phyloP scores from a whole-genome alignment of 1,140 invertebrate species.

The Oryctes rhinoceros region DNA sequence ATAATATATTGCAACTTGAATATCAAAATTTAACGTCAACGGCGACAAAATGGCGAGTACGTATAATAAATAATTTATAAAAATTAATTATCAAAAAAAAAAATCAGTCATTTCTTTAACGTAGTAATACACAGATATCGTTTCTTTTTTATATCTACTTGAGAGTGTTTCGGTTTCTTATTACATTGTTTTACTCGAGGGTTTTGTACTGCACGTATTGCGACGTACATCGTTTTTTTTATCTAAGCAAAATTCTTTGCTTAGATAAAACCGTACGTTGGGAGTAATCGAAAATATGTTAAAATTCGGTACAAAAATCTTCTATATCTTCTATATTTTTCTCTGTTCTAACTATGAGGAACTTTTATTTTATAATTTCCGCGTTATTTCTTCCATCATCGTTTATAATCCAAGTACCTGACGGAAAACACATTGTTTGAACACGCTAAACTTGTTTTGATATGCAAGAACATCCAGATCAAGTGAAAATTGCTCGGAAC shows the following conservation, averaged over 20 bases:
- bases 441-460: not conserved
- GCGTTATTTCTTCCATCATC: not conserved
- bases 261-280: not conserved
- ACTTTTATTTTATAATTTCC: not conserved
- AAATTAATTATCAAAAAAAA: not conserved
- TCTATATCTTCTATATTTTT: not conserved
- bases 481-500: too few species aligned
- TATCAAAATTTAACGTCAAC: not conserved
- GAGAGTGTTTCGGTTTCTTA: not conserved
- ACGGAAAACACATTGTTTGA: not conserved
- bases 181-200: not conserved
- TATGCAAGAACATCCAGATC: not conserved
- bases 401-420: not conserved
- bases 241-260: not conserved
- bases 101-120: slow-evolving; percentile 17
- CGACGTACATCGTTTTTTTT: not conserved
- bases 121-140: not conserved
- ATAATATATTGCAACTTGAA: not conserved
- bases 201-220: slow-evolving; percentile 23
- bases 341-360: not conserved
- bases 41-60: not conserved
- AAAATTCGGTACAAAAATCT: not conserved
- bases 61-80: not conserved
- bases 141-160: not conserved
- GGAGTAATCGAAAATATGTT: not conserved